Conservation (phyloP, 2,797 vertebrate species). For the Peromyscus melanophrys region DNA sequence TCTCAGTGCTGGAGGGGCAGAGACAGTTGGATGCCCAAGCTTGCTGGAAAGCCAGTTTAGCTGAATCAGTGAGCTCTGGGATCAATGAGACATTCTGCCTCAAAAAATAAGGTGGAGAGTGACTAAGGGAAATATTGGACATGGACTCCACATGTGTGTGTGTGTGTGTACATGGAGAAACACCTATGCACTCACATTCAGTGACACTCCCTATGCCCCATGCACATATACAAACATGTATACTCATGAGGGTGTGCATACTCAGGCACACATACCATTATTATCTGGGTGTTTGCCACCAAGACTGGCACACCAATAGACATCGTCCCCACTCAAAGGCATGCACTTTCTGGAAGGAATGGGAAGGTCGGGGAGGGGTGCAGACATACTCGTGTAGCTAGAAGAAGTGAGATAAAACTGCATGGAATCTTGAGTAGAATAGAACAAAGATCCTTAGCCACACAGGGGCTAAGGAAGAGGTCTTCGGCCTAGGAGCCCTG, state of each 20-base stretch:
- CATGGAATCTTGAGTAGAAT: background rate
- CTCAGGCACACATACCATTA: background rate
- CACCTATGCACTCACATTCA: background rate
- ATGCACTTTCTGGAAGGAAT: background rate
- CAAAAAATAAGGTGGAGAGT: background rate
- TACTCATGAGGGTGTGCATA: background rate
- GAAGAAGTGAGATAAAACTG: background rate
- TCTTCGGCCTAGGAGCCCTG: background rate
- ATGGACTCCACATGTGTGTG: background rate
- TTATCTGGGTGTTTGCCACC: background rate
- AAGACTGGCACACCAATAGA: background rate
- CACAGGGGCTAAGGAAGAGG: background rate
- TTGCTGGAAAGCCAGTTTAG: background rate
- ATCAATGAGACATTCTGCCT: background rate
- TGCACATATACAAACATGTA: no score
- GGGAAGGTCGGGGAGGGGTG: background rate
- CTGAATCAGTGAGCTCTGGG: background rate
- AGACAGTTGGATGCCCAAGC: background rate
- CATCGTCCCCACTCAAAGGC: background rate
- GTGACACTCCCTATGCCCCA: no score
- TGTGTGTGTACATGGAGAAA: background rate
- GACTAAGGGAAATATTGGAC: background rate
- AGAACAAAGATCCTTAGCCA: background rate
- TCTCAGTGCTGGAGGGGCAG: background rate
- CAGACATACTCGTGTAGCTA: background rate